Evolutionary conservation across 1,140 invertebrate genomes (phyloP), one percentile per base, ranked within the genome.

Genomic region (Cydia amplana): DNA sequence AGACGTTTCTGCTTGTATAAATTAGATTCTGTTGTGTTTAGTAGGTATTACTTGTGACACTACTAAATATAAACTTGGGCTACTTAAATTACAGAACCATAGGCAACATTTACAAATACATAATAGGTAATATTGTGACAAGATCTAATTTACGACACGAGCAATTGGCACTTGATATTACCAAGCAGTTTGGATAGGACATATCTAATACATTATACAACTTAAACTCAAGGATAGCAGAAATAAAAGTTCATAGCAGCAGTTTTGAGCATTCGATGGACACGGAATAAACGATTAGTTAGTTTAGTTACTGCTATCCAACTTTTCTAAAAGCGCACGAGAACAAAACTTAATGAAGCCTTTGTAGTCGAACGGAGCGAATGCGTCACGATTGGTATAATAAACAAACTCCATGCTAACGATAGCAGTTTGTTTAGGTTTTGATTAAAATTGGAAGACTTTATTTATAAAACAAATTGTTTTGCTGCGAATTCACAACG

Each of bases 281-380:
- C 55, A 60, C n/a, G 55, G 55, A 10, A 60, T 60, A 60, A 60
- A n/a, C 18, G 55, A 60, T 23, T 6, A 3, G 5, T 1, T 1
- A 16, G 1, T 16, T 16, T n/a, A n/a, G n/a, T 49, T 18, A 10
- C 46, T 49, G 46, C n/a, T 51, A 51, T n/a, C 16, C 46, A 51
- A 51, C 49, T 60, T 23, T 23, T 60, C 51, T 60, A n/a, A 60
- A 60, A 60, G 20, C 55, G 55, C 9, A 4, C 9, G 20, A 23
- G 55, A 60, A 20, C 55, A 60, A 60, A 60, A 60, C 18, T 60
- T 60, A 60, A 60, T 60, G 55, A 60, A 60, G 20, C 55, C 20
- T 60, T 60, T 60, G 55, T 23, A 60, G 55, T 23, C 18, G 2
- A 60, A 23, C 55, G 55, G n/a, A 23, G 20, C 20, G 55, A 23